Evolutionary conservation across 2,113 vertebrate species (phyloP).

Genomic region (Lasiurus borealis): DNA sequence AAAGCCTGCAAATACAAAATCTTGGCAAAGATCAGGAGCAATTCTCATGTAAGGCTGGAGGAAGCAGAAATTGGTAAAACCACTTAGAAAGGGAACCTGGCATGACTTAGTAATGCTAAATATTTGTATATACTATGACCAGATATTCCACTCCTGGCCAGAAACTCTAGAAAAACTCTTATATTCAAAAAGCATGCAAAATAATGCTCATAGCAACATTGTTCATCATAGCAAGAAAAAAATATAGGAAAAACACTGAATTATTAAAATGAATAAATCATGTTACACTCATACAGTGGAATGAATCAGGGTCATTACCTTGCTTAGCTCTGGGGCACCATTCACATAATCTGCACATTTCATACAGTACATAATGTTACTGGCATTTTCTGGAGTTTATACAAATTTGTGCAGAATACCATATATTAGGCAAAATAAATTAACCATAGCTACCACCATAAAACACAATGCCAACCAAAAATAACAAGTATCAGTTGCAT

Average conservation of each 20-base stretch:
- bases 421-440: neutral
- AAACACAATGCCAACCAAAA: neutral
- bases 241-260: neutral
- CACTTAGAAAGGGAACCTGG: neutral
- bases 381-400: neutral
- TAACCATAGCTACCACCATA: neutral
- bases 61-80: neutral
- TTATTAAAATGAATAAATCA: conserved; percentile 11
- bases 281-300: neutral
- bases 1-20: neutral
- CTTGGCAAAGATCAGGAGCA: neutral
- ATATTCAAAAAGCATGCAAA: neutral
- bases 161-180: neutral
- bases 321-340: neutral
- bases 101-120: neutral
- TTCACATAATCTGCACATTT: neutral
- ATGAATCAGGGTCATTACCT: neutral
- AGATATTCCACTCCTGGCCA: neutral
- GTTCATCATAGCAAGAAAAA: neutral
- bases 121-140: neutral
- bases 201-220: neutral
- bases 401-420: neutral
- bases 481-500: neutral
- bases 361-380: neutral
- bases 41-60: neutral